These are phyloP conservation scores for Nothobranchius furzeri DNA, from an alignment of 2,113 vertebrate species.

Conservation along the genomic window DNA sequence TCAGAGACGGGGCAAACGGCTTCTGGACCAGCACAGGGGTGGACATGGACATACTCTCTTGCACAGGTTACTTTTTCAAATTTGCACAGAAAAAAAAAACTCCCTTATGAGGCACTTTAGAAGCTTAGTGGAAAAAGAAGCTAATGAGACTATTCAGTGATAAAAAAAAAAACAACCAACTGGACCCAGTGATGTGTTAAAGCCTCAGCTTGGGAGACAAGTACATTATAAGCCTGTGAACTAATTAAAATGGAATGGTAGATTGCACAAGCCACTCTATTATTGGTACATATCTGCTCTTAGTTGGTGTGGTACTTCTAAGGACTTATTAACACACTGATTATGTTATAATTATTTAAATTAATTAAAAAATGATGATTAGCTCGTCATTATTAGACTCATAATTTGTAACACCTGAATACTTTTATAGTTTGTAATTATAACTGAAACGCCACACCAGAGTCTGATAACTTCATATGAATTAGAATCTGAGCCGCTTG, in stretches of 20 bases:
- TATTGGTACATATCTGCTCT: constrained; percentile 17
- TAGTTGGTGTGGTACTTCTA: constrained; percentile 16
- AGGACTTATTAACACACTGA: constrained; percentile 34
- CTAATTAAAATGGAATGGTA: constrained; percentile 54
- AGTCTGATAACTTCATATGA: background rate
- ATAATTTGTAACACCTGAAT: constrained; percentile 7
- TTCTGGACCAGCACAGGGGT: constrained; percentile 34
- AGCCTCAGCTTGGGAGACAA: constrained; percentile 50
- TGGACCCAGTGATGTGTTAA: constrained; percentile 56
- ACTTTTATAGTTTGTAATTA: background rate
- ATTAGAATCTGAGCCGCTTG: too few relatives aligned
- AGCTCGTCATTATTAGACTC: background rate
- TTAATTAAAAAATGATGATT: constrained; percentile 22
- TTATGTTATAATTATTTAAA: constrained; percentile 9
- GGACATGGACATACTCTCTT: constrained; percentile 49
- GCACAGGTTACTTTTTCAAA: constrained; percentile 52
- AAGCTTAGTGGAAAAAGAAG: constrained; percentile 43
- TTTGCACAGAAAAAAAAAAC: constrained; percentile 11
- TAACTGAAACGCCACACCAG: background rate
- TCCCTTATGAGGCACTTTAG: constrained; percentile 36
- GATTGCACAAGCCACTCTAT: constrained; percentile 40
- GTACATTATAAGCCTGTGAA: constrained; percentile 48
- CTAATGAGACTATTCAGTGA: constrained; percentile 42
- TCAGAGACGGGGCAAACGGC: constrained; percentile 38
- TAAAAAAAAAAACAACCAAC: constrained; percentile 39